Evolutionary conservation across 2,113 vertebrate genomes (phyloP).

Genomic region (Platycercus adscitus): DNA sequence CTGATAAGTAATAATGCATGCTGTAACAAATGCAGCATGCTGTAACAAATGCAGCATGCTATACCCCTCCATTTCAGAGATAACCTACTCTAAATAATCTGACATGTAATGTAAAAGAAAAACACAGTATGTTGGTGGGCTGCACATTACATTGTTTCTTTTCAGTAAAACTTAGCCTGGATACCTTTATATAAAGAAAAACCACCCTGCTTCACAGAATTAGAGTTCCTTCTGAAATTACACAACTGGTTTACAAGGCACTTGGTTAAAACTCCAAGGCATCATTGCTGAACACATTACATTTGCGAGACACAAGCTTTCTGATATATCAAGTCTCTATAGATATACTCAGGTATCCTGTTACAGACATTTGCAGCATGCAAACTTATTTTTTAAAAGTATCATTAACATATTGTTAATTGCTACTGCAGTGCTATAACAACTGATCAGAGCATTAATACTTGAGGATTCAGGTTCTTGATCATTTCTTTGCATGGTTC

Average conservation of each 20-base stretch:
- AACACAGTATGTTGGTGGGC: neutral
- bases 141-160: neutral
- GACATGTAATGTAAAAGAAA: neutral
- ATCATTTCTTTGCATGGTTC: neutral
- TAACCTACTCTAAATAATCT: neutral
- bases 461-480: neutral
- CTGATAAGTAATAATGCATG: neutral
- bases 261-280: neutral
- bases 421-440: neutral
- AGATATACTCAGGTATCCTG: neutral
- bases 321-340: neutral
- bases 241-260: neutral
- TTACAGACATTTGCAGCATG: neutral
- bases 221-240: neutral
- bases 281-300: neutral
- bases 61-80: neutral
- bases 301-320: neutral
- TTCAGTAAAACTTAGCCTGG: neutral
- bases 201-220: neutral
- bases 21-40: neutral
- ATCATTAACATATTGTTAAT: neutral
- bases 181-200: neutral
- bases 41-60: neutral
- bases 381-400: neutral
- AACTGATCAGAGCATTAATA: neutral